Percentiles rank a stretch among this genome's conserved stretches.
These are phyloP conservation scores for Drosophila ezoana DNA, from an alignment of 2,888 invertebrate genomes.

Conservation along the genomic window DNA sequence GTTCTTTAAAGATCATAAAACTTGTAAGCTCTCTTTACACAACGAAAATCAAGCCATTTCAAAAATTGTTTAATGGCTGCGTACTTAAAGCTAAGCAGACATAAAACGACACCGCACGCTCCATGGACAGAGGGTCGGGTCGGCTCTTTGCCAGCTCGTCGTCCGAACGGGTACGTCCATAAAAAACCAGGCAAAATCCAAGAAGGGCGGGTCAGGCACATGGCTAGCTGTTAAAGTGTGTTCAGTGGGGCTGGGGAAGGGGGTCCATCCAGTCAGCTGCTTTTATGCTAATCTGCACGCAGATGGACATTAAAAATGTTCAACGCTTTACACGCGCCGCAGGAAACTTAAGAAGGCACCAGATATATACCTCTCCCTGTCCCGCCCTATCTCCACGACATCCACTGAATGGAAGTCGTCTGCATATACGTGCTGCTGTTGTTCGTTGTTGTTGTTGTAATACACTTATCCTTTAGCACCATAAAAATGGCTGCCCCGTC, in stretches of 20 bases:
- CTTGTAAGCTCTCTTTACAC: slow-evolving; percentile 41
- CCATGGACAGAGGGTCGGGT: slow-evolving; percentile 9
- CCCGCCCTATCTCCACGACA: background rate
- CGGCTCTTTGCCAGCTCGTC: background rate
- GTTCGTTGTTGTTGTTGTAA: slow-evolving; percentile 55
- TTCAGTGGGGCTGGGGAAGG: background rate
- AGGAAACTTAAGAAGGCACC: slow-evolving; percentile 22
- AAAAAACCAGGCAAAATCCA: slow-evolving; percentile 21
- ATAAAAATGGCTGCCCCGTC: slow-evolving; percentile 65
- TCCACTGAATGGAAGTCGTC: slow-evolving; percentile 1
- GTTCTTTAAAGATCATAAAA: slow-evolving; percentile 44
- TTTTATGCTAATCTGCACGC: slow-evolving; percentile 72
- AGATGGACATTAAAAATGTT: slow-evolving; percentile 76
- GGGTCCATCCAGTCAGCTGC: slow-evolving; percentile 29
- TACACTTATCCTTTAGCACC: slow-evolving; percentile 66
- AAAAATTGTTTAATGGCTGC: slow-evolving; percentile 49
- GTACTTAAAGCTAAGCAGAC: slow-evolving; percentile 60
- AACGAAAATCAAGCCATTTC: slow-evolving; percentile 58
- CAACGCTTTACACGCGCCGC: slow-evolving; percentile 60
- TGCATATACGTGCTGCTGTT: slow-evolving; percentile 31
- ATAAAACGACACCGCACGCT: slow-evolving; percentile 50
- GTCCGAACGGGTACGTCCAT: slow-evolving; percentile 3
- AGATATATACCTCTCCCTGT: background rate
- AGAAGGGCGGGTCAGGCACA: slow-evolving; percentile 5
- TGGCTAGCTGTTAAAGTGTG: background rate